phyloP scores from a whole-genome alignment of 2,888 invertebrate species.

The Peribatodes rhomboidaria region DNA sequence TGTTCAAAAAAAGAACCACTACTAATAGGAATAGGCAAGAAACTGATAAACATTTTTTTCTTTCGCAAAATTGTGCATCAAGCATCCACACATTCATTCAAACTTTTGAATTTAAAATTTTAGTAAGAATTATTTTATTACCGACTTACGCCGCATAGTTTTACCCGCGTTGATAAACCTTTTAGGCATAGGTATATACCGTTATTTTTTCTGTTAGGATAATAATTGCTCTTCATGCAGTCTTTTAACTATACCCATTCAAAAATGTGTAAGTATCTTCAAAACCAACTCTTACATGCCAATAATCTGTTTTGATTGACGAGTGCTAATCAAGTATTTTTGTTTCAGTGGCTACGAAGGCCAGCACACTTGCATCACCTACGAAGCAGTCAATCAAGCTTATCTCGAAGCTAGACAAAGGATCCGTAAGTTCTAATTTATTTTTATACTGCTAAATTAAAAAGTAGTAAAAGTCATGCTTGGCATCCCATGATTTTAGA shows the following conservation, averaged over 20 bases:
- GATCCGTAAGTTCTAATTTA: conserved; percentile 90
- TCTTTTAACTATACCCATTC: too few relatives aligned
- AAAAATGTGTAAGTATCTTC: too few relatives aligned
- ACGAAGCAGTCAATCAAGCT: conserved; percentile 95
- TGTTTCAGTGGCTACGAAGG: conserved; percentile 89
- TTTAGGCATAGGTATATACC: not conserved
- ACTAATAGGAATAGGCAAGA: too few relatives aligned
- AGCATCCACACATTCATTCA: too few relatives aligned
- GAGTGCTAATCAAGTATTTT: conserved; percentile 45
- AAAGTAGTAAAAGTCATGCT: too few relatives aligned
- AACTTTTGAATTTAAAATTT: too few relatives aligned
- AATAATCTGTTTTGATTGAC: not conserved
- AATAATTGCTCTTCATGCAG: too few relatives aligned
- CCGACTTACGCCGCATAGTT: not conserved
- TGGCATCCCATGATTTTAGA: too few relatives aligned
- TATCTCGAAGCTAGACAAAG: conserved; percentile 95
- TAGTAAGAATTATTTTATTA: not conserved
- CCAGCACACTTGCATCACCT: conserved; percentile 94
- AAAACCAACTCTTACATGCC: too few relatives aligned
- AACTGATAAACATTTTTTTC: too few relatives aligned
- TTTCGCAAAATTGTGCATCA: too few relatives aligned
- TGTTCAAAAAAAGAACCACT: too few relatives aligned
- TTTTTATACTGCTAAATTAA: not conserved
- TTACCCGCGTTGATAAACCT: not conserved
- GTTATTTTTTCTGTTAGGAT: not conserved